Percentiles rank a stretch among this genome's conserved stretches.
Conservation (phyloP, 2,113 vertebrate genomes). For the Pithys albifrons region DNA sequence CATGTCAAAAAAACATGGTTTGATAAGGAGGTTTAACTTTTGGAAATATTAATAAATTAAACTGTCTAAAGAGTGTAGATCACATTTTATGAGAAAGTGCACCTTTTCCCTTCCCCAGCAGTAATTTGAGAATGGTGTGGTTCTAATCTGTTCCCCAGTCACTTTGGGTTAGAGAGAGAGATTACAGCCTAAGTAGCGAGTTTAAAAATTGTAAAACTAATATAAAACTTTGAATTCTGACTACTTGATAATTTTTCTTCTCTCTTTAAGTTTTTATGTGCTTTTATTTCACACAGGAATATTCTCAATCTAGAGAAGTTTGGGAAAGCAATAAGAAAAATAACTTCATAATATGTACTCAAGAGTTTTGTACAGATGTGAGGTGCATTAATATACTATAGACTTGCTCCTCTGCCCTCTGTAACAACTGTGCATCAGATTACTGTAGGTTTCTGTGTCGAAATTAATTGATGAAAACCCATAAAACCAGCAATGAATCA, state of each 20-base stretch:
- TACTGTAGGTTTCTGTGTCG: background rate
- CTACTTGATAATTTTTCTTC: background rate
- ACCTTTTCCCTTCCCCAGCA: background rate
- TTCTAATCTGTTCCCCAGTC: constrained; percentile 40
- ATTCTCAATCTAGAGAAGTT: background rate
- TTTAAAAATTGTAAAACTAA: background rate
- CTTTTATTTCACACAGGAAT: background rate
- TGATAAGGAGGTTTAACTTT: background rate
- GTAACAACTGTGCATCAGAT: background rate
- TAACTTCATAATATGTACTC: background rate
- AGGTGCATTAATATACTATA: background rate
- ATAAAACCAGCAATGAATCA: background rate
- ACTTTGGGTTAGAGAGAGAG: constrained; percentile 38
- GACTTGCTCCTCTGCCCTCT: background rate
- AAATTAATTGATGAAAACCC: background rate
- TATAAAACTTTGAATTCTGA: background rate
- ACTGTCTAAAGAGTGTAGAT: background rate
- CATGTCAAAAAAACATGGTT: background rate
- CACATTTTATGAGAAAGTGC: background rate
- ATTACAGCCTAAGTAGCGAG: background rate
- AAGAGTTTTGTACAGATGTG: background rate
- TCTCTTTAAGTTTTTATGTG: background rate
- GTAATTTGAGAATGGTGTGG: background rate
- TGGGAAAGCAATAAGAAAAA: background rate
- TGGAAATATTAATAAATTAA: constrained; percentile 33